Conservation (phyloP, 2,797 vertebrate genomes). For the Nyctalus aviator region DNA sequence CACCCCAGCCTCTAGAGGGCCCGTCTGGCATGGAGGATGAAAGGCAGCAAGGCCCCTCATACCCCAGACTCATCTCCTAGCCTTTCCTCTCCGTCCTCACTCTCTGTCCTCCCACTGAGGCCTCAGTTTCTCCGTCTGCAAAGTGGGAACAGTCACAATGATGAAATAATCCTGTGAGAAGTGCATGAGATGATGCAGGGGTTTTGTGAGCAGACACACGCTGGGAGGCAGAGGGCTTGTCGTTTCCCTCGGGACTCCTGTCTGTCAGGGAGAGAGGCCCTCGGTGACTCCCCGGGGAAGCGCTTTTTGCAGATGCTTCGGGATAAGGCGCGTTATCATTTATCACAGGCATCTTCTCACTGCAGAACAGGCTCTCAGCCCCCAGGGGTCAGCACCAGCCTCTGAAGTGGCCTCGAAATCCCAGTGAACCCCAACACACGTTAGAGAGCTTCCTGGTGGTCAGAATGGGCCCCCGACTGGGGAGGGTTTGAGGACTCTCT, state of each 20-base stretch:
- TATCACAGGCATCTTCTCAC: not conserved
- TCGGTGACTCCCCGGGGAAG: not conserved
- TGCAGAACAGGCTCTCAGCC: not conserved
- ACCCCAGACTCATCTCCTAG: not conserved
- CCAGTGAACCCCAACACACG: accelerated
- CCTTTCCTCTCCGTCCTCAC: not conserved
- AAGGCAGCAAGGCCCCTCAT: not conserved
- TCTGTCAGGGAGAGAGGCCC: not conserved
- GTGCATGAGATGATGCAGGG: not conserved
- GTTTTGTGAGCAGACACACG: not conserved
- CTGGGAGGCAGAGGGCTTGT: not conserved
- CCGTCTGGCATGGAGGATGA: not conserved
- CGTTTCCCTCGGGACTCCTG: not conserved
- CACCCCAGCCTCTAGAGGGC: not conserved
- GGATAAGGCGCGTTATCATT: not conserved
- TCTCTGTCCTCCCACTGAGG: not conserved
- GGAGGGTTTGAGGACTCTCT: not conserved
- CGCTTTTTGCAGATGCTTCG: not conserved
- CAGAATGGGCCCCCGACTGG: not conserved
- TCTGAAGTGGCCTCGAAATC: not conserved
- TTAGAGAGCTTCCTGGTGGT: not conserved
- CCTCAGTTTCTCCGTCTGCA: not conserved
- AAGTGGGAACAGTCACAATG: not conserved
- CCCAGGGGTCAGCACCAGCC: not conserved
- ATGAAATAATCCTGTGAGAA: not conserved